Conservation (phyloP, 53 echinoderm and acorn worm species). For the Luidia sarsii region DNA sequence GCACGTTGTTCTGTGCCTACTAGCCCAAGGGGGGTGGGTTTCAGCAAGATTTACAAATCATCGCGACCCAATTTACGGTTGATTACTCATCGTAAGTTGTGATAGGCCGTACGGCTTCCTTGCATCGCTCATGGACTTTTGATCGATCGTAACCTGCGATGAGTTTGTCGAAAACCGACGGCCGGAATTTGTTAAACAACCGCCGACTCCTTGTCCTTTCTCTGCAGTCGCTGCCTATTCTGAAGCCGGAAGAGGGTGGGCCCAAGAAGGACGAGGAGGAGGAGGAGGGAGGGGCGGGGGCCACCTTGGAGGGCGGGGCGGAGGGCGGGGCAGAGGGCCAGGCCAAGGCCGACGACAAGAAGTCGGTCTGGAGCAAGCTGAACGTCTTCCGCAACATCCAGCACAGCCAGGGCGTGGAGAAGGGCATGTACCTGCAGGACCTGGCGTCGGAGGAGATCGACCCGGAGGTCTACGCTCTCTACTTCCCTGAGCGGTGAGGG, state of each 20-base stretch:
- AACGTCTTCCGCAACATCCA: slow-evolving; percentile 71
- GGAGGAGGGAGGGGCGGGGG: no score
- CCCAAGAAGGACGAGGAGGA: slow-evolving; percentile 11
- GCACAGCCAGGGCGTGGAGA: slow-evolving; percentile 68
- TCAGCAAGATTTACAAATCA: no score
- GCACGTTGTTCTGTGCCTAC: no score
- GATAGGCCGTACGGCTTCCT: no score
- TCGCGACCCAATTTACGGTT: no score
- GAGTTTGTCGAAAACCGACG: no score
- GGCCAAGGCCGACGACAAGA: slow-evolving; percentile 57
- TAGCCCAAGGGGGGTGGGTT: no score
- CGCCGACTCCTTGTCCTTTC: no score
- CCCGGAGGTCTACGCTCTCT: slow-evolving; percentile 94
- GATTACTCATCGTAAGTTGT: no score
- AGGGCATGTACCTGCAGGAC: slow-evolving; percentile 95
- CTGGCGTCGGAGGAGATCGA: slow-evolving; percentile 88
- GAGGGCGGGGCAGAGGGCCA: slow-evolving; percentile 10
- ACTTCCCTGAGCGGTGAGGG: slow-evolving; percentile 87
- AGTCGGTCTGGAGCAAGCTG: slow-evolving; percentile 70
- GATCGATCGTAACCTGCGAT: no score
- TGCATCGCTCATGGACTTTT: no score
- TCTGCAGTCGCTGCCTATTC: slow-evolving; percentile 4
- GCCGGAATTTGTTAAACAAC: no score
- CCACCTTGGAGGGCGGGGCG: not conserved
- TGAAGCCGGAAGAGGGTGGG: not conserved